These are phyloP conservation scores for Melanogrammus aeglefinus DNA, from an alignment of 2,797 vertebrate species.

Conservation along the genomic window DNA sequence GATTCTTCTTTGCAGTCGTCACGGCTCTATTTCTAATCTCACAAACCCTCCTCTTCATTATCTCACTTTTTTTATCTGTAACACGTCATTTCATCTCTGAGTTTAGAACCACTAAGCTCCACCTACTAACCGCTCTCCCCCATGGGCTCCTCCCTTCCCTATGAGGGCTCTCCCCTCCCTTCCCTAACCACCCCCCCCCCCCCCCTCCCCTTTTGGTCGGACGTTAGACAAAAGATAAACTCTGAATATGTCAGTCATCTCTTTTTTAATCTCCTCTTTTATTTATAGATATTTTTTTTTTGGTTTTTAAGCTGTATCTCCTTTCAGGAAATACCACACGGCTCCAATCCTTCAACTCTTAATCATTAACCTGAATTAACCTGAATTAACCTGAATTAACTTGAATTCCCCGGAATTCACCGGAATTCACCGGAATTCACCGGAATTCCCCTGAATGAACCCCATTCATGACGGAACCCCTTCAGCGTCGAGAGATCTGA, in stretches of 20 bases:
- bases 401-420: constrained; percentile 48
- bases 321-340: constrained; percentile 52
- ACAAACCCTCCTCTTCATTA: constrained; percentile 36
- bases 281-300: constrained; percentile 37
- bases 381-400: constrained; percentile 53
- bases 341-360: constrained; percentile 60
- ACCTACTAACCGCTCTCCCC: constrained; percentile 56
- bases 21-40: constrained; percentile 6
- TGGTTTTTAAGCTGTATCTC: constrained; percentile 25
- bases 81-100: constrained; percentile 69
- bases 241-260: constrained; percentile 40
- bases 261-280: constrained; percentile 59
- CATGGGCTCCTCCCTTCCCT: constrained; percentile 26
- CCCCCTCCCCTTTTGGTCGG: neutral
- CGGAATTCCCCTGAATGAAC: constrained; percentile 54
- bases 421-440: constrained; percentile 53
- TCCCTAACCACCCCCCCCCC: neutral
- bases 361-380: constrained; percentile 1
- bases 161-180: too few relatives aligned
- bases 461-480: constrained; percentile 68
- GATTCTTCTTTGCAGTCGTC: neutral
- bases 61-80: constrained; percentile 68
- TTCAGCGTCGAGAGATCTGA: constrained; percentile 75
- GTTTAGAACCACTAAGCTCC: constrained; percentile 59
- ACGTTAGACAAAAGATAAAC: neutral